These are phyloP conservation scores for Papilio glaucus DNA, from an alignment of 1,140 invertebrate species.

Conservation along the genomic window DNA sequence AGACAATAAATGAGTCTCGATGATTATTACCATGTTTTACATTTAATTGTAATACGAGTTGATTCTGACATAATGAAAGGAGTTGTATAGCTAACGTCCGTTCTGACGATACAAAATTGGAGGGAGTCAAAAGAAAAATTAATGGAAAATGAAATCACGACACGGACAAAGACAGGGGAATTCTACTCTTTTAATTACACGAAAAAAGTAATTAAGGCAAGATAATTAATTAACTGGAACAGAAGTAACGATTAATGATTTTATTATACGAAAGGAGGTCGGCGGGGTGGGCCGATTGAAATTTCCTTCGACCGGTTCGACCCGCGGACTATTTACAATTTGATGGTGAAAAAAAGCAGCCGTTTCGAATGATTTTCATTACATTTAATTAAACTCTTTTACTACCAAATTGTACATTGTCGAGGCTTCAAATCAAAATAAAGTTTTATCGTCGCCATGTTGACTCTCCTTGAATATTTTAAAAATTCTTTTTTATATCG, in stretches of 20 bases:
- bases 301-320: constrained; percentile 64
- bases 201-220: constrained; percentile 83
- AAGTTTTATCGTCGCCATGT: constrained; percentile 34
- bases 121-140: constrained; percentile 81
- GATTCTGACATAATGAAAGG: constrained; percentile 80
- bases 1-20: constrained; percentile 9
- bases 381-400: constrained; percentile 62
- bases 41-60: constrained; percentile 81
- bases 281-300: constrained; percentile 68
- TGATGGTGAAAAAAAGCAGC: constrained; percentile 51
- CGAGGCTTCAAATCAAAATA: constrained; percentile 36
- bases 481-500: constrained; percentile 15
- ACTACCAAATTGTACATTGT: constrained; percentile 35
- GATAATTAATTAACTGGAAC: constrained; percentile 84
- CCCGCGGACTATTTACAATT: constrained; percentile 30
- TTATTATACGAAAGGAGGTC: constrained; percentile 81
- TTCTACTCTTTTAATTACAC: constrained; percentile 83
- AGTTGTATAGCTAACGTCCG: constrained; percentile 73
- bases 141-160: constrained; percentile 83
- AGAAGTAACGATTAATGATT: constrained; percentile 84
- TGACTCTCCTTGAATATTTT: constrained; percentile 14
- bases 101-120: constrained; percentile 76
- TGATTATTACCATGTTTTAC: constrained; percentile 65
- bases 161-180: constrained; percentile 80
- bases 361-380: constrained; percentile 64